Conservation (phyloP, 2,888 invertebrate species). For the Gymnoscelis rufifasciata region DNA sequence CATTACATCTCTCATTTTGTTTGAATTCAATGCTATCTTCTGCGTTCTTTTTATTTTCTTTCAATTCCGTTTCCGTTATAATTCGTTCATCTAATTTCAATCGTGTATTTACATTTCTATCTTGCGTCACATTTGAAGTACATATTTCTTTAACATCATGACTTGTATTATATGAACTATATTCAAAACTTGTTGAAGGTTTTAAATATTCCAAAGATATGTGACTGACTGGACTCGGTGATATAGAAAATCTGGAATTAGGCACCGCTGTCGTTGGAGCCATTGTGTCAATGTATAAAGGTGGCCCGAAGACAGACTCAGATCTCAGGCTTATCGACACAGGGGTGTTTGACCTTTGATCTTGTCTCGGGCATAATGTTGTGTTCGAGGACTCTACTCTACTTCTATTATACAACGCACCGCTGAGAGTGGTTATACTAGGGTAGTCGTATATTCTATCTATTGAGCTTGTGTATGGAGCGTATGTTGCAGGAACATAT, state of each 20-base stretch:
- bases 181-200: not conserved
- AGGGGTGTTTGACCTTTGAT: not conserved
- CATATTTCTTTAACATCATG: not conserved
- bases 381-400: constrained; percentile 9
- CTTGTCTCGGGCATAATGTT: constrained; percentile 2
- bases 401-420: constrained; percentile 12
- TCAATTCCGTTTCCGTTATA: too few species aligned
- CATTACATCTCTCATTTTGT: too few species aligned
- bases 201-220: constrained; percentile 1
- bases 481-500: not conserved
- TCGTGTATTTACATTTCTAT: too few species aligned
- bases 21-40: too few species aligned
- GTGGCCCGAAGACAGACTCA: constrained; percentile 11
- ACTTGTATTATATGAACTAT: not conserved
- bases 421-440: constrained; percentile 18
- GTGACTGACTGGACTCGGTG: constrained; percentile 19
- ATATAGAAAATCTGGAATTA: constrained; percentile 23
- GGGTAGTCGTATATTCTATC: constrained; percentile 9
- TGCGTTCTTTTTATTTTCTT: too few species aligned
- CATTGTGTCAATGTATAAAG: constrained; percentile 4
- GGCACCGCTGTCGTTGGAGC: constrained; percentile 11
- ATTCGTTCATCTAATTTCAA: too few species aligned
- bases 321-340: constrained; percentile 6
- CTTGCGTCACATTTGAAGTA: too few species aligned
- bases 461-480: not conserved